phyloP scores from a whole-genome alignment of 2,888 invertebrate genomes.

The Phyto melanocephala region DNA sequence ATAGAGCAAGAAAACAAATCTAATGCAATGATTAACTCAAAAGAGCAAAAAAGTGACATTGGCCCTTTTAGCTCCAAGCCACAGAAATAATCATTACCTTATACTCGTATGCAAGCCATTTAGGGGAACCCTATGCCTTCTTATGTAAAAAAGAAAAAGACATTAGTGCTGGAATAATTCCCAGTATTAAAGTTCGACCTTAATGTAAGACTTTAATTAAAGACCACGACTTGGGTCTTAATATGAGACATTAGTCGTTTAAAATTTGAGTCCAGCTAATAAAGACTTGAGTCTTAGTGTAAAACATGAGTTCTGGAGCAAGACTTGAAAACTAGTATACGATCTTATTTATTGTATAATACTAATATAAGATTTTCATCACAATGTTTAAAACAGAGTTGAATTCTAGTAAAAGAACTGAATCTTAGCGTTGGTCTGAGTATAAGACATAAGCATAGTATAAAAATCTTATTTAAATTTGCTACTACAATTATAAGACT shows the following conservation, averaged over 20 bases:
- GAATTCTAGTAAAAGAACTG: background rate
- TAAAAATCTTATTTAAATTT: too few relatives aligned
- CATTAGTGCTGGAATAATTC: too few relatives aligned
- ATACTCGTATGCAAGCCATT: too few relatives aligned
- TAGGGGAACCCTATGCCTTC: too few relatives aligned
- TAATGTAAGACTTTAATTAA: background rate
- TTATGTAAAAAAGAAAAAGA: too few relatives aligned
- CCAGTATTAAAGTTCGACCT: too few relatives aligned
- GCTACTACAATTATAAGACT: too few relatives aligned
- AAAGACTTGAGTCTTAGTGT: background rate
- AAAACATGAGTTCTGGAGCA: background rate
- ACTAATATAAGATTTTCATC: background rate
- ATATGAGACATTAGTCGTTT: background rate
- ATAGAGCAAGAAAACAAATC: too few relatives aligned
- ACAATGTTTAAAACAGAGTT: background rate
- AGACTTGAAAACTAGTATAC: background rate
- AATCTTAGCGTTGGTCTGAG: background rate
- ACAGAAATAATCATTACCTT: too few relatives aligned
- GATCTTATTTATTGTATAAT: background rate
- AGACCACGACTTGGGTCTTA: background rate
- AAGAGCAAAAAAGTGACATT: too few relatives aligned
- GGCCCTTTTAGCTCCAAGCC: too few relatives aligned
- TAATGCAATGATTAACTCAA: too few relatives aligned
- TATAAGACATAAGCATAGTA: background rate
- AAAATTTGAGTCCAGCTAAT: background rate